These are phyloP conservation scores for Cyprinodon variegatus DNA, from an alignment of 2,113 vertebrate genomes.

Conservation along the genomic window DNA sequence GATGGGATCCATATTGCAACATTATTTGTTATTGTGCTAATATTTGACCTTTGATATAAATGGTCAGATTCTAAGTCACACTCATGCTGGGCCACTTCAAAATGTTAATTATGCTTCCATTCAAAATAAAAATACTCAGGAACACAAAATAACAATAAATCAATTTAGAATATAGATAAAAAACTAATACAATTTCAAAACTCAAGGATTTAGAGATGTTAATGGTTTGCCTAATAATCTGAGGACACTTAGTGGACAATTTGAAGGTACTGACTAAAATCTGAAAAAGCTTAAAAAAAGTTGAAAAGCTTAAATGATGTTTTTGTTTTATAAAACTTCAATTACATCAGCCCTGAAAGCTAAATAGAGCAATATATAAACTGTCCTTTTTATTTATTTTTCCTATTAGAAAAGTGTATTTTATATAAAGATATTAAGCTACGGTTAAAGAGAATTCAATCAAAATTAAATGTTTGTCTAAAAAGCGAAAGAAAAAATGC, in stretches of 20 bases:
- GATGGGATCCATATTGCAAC: too few relatives aligned
- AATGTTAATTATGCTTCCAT: background rate
- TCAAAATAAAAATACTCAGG: background rate
- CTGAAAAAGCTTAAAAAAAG: slow-evolving; percentile 36
- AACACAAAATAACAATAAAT: background rate
- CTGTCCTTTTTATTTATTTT: slow-evolving; percentile 35
- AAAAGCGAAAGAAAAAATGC: slow-evolving; percentile 23
- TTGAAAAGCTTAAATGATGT: slow-evolving; percentile 51
- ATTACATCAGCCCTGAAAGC: slow-evolving; percentile 69
- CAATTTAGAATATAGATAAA: too few relatives aligned
- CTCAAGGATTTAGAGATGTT: background rate
- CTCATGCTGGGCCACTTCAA: background rate
- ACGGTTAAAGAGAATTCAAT: slow-evolving; percentile 59
- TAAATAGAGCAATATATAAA: slow-evolving; percentile 64
- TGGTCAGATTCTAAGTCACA: background rate
- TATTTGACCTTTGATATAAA: background rate
- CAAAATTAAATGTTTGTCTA: slow-evolving; percentile 30
- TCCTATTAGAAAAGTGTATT: slow-evolving; percentile 68
- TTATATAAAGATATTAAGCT: slow-evolving; percentile 72
- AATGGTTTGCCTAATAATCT: background rate
- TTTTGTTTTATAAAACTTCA: slow-evolving; percentile 74
- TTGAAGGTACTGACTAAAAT: background rate
- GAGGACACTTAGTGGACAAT: slow-evolving; percentile 18
- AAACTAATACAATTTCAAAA: background rate
- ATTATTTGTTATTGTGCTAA: too few relatives aligned